These are phyloP conservation scores for Hypanus sabinus DNA, from an alignment of 2,113 vertebrate genomes.

Conservation along the genomic window DNA sequence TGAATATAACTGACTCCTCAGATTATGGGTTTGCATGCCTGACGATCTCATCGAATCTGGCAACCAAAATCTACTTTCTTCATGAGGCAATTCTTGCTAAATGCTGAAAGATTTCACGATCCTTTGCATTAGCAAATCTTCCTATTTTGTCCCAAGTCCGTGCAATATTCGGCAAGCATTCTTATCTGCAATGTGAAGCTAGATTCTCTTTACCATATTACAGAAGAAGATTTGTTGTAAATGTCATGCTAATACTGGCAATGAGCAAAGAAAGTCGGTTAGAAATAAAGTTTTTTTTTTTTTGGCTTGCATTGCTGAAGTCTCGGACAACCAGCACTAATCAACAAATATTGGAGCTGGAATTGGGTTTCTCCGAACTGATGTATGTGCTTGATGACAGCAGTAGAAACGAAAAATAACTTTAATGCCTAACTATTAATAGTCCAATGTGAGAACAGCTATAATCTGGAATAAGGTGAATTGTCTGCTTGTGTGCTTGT, in stretches of 20 bases:
- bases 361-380: background rate
- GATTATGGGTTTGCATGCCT: too few species aligned
- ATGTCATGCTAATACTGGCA: background rate
- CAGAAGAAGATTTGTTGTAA: too few species aligned
- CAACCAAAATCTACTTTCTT: background rate
- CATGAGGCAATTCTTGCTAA: background rate
- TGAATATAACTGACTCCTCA: too few species aligned
- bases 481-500: too few species aligned
- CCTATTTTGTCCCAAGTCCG: too few species aligned
- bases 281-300: background rate
- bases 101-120: background rate
- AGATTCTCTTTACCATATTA: too few species aligned
- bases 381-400: background rate
- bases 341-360: background rate
- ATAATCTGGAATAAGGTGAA: too few species aligned
- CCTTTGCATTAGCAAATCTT: too few species aligned
- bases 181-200: too few species aligned
- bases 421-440: background rate
- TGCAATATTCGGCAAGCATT: too few species aligned
- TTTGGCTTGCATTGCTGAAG: too few species aligned
- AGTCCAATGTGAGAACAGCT: background rate
- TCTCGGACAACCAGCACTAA: fast-evolving
- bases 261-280: background rate
- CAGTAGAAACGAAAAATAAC: background rate
- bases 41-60: background rate